Percentiles rank a stretch among this genome's conserved stretches.
phyloP scores from a whole-genome alignment of 2,113 vertebrate species.

The Pituophis catenifer region DNA sequence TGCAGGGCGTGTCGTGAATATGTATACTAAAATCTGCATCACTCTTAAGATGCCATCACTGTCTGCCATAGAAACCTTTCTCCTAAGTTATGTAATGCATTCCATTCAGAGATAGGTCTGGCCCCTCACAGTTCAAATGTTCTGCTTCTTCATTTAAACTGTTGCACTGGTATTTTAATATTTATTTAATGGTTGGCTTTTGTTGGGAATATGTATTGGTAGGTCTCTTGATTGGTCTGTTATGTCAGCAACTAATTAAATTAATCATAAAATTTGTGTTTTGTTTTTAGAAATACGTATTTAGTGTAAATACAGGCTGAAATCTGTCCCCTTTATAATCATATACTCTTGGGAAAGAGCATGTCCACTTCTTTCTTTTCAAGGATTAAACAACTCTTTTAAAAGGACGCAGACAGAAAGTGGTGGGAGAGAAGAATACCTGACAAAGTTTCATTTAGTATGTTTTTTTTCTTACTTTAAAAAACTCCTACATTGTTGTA shows the following conservation, averaged over 20 bases:
- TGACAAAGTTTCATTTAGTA: background rate
- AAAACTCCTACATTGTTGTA: background rate
- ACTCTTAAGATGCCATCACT: background rate
- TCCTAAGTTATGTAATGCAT: background rate
- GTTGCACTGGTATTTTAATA: background rate
- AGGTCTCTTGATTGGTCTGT: background rate
- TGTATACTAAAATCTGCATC: background rate
- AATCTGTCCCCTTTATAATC: background rate
- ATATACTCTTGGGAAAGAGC: background rate
- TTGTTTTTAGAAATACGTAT: background rate
- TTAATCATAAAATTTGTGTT: background rate
- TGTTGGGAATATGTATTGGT: background rate
- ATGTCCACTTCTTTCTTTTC: background rate
- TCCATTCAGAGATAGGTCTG: background rate
- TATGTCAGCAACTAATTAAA: background rate
- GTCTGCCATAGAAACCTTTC: background rate
- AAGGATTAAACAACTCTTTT: background rate
- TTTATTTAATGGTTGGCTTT: background rate
- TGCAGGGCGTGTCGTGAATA: background rate
- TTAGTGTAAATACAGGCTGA: background rate
- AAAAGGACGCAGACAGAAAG: background rate
- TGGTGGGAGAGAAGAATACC: background rate
- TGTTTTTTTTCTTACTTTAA: background rate
- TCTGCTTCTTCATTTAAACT: background rate
- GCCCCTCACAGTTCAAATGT: background rate